Evolutionary conservation across 2,113 vertebrate species (phyloP).

Genomic region (Hemichromis elongatus): DNA sequence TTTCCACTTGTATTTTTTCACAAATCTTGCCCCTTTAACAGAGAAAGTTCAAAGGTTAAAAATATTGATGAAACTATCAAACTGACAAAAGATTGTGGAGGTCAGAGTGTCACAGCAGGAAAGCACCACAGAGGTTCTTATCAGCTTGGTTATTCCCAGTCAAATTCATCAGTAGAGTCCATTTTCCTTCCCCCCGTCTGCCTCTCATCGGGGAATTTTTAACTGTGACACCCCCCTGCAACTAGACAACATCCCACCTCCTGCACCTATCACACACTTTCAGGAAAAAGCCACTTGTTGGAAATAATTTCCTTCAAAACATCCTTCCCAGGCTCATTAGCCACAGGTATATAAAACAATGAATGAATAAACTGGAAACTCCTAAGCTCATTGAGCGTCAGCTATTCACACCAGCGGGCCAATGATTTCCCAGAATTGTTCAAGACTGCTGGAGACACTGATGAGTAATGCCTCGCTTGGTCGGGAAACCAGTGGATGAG

Average conservation of each 20-base stretch:
- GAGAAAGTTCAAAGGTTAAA: not conserved
- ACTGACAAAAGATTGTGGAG: not conserved
- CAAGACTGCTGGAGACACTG: not conserved
- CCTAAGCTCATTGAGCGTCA: not conserved
- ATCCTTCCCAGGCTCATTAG: not conserved
- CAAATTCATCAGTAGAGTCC: not conserved
- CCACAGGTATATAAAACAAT: not conserved
- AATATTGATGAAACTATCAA: not conserved
- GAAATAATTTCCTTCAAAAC: not conserved
- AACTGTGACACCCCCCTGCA: not conserved
- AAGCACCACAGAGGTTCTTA: not conserved
- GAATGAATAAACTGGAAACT: not conserved
- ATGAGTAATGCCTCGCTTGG: not conserved
- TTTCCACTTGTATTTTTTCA: fast-evolving
- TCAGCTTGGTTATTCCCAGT: not conserved
- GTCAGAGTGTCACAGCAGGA: not conserved
- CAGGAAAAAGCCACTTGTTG: not conserved
- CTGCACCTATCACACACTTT: not conserved
- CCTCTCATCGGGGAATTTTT: not conserved
- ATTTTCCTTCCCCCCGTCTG: not conserved
- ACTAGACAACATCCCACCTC: not conserved
- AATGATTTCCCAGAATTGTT: not conserved
- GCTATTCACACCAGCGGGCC: not conserved
- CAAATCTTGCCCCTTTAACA: not conserved
- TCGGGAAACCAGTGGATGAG: not conserved